Conservation (phyloP, 2,888 invertebrate genomes). For the Drosophila trichaetosa region DNA sequence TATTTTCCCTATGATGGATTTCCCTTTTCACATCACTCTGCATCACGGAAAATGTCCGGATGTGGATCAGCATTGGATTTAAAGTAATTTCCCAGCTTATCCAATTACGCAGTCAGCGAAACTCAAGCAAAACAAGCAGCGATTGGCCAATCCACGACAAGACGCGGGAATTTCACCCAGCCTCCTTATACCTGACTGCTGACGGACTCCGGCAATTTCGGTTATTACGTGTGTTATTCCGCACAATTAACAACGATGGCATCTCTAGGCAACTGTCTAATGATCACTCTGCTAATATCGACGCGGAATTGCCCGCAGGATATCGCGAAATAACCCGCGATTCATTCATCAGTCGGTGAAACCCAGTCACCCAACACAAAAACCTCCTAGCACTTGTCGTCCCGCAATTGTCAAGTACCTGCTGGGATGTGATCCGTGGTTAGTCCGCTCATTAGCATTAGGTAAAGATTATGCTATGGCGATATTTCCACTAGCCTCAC, state of each 20-base stretch:
- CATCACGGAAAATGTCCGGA: constrained; percentile 52
- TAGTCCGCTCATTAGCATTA: constrained; percentile 74
- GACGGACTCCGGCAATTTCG: constrained; percentile 57
- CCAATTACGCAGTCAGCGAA: constrained; percentile 82
- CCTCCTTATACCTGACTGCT: constrained; percentile 55
- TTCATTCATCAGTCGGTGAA: constrained; percentile 71
- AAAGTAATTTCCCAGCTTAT: constrained; percentile 80
- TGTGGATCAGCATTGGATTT: constrained; percentile 72
- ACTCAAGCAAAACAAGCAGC: constrained; percentile 66
- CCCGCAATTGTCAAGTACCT: constrained; percentile 54
- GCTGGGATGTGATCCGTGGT: constrained; percentile 33
- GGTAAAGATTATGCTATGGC: constrained; percentile 39
- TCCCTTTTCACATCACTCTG: constrained; percentile 44
- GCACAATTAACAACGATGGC: constrained; percentile 60
- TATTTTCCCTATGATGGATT: constrained; percentile 71
- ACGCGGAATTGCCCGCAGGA: constrained; percentile 60
- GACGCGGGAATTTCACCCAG: constrained; percentile 37
- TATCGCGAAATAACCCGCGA: constrained; percentile 60
- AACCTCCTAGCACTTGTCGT: constrained; percentile 66
- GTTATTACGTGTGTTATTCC: constrained; percentile 80
- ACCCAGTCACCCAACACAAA: constrained; percentile 29
- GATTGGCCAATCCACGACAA: constrained; percentile 39
- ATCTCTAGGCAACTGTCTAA: constrained; percentile 55
- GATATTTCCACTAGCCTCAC: constrained; percentile 41
- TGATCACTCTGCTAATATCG: constrained; percentile 58